Base-by-base conservation (phyloP, 2,113 vertebrate genomes). In the Hypocryptadius cinnamomeus region DNA sequence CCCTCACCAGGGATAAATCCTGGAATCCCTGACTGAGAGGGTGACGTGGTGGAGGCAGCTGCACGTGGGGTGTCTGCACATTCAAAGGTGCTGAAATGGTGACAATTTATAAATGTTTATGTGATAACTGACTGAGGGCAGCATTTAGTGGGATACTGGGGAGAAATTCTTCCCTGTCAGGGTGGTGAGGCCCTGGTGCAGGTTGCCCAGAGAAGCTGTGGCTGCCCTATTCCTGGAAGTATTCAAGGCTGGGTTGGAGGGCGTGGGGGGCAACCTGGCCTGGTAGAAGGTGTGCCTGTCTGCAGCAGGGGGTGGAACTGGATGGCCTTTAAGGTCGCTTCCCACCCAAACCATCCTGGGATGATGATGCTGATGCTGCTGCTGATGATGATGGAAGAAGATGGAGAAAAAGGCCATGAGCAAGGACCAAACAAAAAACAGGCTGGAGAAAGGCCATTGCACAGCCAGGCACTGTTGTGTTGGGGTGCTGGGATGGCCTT, bases 31-130 rank as follows among this genome's bases (percentile, higher is more conserved):
- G 6, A 13, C 44, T 17, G 24, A 28, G 53, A 45, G 20, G 28
- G 13, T 14, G 60, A 30, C 0, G 1, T 11, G 51, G 33, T 9
- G 8, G 23, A 74, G 51, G 51, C 1, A 1, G 39, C 69, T 74
- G 53, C 23, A 59, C 1, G 0, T 44, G 68, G 19, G 11, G 15
- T 24, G 37, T 30, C 23, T 17, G 19, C 44, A 28, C 10, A 44
- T 39, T 51, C 51, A 44, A 24, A 66, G 51, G 23, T 11, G 51
- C 15, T 51, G 59, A 51, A 57, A 66, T 24, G 7, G 27, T 73
- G 31, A 42, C 7, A 28, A 44, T 51, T 59, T 21, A 51, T 13
- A n/a, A 66, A 66, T 51, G 28, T 45, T 66, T 24, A 24, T n/a
- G 33, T 21, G 19, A 21, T 50, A 66, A 59, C 33, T 73, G 51